Base-by-base conservation (phyloP, 2,113 vertebrate genomes). In the Delphinapterus leucas region DNA sequence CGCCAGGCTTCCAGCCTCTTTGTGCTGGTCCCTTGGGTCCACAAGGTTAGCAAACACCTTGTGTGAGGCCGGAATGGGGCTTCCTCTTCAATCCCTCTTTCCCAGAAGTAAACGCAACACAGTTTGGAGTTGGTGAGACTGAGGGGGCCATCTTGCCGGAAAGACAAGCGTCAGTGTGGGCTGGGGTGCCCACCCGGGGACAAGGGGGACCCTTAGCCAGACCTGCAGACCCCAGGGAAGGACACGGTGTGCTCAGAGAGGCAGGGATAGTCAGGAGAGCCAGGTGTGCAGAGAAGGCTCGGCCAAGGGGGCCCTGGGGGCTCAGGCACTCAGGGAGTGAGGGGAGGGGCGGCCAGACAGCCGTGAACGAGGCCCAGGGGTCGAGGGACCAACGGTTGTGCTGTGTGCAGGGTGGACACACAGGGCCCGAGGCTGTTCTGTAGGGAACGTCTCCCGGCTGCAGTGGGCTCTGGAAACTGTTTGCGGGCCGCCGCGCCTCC, bases 1-100 rank as follows among this genome's bases (percentile, higher is more conserved):
- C 33, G 0, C 25, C 5, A 0, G 15, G 8, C 13, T 21, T 26
- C 47, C 41, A 68, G 70, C 33, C 18, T 49, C 10, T 12, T 38
- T 6, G 2, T 31, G 33, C 15, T 53, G 38, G 61, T 31, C 55
- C 60, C 31, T 23, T 17, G 14, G 31, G 68, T 26, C 31, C 80
- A 23, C 14, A 25, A 53, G 49, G 20, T 61, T 61, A 74, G 36
- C 58, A 67, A 0, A 18, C 55, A 26, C 58, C 17, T 36, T 36
- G 28, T 14, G 36, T 17, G 33, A 77, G 76, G 31, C 63, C 55
- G 11, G 20, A 53, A 49, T 55, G 81, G 41, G 41, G 2, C 38
- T 90, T 89, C 26, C 21, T 90, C 10, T 55, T 49, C 79, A 20
- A 21, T 63, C 8, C 33, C 7, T 47, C 44, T 31, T 76, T 33